Conservation (phyloP, 2,888 invertebrate genomes). For the Gari tellinella region DNA sequence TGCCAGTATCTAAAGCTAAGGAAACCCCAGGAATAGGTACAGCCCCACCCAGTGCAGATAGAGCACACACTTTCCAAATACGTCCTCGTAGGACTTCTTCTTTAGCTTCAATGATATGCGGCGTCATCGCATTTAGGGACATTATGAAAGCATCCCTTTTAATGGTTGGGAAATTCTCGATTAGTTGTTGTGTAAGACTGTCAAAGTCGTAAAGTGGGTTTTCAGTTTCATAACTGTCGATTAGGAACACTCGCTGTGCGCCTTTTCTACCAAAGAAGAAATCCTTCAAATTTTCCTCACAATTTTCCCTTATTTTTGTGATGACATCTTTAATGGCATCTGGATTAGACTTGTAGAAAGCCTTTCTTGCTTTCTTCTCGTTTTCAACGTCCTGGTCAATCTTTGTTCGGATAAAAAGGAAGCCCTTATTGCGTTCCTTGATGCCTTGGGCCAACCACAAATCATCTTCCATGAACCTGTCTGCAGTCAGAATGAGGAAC, state of each 20-base stretch:
- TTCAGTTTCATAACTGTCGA: slow-evolving; percentile 14
- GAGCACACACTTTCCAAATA: neutral
- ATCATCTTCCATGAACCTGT: slow-evolving; percentile 34
- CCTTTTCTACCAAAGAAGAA: no score
- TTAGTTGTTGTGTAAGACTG: neutral
- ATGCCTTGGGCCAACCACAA: slow-evolving; percentile 27
- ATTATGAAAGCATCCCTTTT: slow-evolving; percentile 15
- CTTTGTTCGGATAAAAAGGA: slow-evolving; percentile 31
- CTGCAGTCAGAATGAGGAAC: slow-evolving; percentile 13
- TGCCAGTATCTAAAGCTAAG: slow-evolving; percentile 1
- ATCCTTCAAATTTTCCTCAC: neutral
- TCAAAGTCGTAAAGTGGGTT: neutral
- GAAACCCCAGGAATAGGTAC: slow-evolving; percentile 12
- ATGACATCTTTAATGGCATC: neutral
- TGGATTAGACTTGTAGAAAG: neutral
- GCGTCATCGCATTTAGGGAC: neutral
- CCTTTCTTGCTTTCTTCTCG: neutral
- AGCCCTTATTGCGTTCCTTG: slow-evolving; percentile 2
- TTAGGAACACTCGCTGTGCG: neutral
- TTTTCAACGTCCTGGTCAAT: slow-evolving; percentile 13
- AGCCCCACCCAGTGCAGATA: slow-evolving; percentile 8
- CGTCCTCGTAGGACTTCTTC: slow-evolving; percentile 1
- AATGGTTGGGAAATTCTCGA: neutral
- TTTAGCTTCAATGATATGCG: slow-evolving; percentile 4
- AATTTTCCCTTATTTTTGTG: neutral